Base-by-base conservation (phyloP, 2,113 vertebrate species). In the Peromyscus maniculatus region DNA sequence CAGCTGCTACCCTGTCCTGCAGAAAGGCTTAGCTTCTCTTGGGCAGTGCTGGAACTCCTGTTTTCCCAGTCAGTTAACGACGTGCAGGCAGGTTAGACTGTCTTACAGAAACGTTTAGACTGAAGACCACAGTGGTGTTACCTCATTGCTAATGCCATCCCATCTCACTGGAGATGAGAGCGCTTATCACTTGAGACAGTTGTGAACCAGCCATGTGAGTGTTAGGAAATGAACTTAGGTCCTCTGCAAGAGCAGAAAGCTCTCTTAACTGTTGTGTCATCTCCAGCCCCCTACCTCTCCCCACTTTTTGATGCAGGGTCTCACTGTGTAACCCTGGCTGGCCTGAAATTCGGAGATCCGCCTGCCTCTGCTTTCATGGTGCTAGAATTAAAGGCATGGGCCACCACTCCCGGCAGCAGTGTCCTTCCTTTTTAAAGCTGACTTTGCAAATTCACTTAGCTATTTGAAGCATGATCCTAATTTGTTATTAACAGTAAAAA, bases 81-180 rank as follows among this genome's bases (percentile, higher is more conserved):
- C 31, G n/a, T 21, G 6, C 28, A 59, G 31, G 2, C 46, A 49
- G 17, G 59, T 90, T 93, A 71, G 69, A 11, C 36, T 3, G 7
- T 94, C 26, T 79, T 43, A 12, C 31, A 74, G 33, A 59, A 12
- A 22, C 6, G 2, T 10, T 4, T 16, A 21, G 33, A 43, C 5
- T 13, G 3, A 1, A 6, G 13, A 33, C 7, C 22, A 3, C 33
- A 11, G 71, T 2, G 0, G 0, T 74, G 43, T 52, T 0, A 5
- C 19, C 33, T n/a, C 7, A 13, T 12, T 13, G 78, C 67, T 77
- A 7, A 24, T 43, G 12, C 67, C 26, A 3, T 33, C 75, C 26
- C 24, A 0, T 24, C 5, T 33, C 49, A 9, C n/a, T 57, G 21
- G 55, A 82, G 79, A n/a, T 13, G 59, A 82, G 36, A 82, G 33